Conservation (phyloP, 2,797 vertebrate species). For the Siniperca scherzeri region DNA sequence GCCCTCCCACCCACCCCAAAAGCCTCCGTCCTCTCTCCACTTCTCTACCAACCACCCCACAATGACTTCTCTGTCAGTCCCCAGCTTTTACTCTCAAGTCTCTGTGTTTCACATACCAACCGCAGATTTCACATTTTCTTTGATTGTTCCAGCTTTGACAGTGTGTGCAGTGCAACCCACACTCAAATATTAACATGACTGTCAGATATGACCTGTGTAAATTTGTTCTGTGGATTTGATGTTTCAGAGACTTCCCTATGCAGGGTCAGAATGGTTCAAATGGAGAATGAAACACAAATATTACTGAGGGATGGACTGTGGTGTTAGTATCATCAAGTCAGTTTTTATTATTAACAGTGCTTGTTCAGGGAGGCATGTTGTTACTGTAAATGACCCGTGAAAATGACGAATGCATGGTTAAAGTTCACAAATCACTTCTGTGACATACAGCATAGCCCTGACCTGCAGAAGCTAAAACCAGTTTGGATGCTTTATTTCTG, state of each 20-base stretch:
- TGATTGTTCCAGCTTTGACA: slow-evolving; percentile 27
- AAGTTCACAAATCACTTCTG: slow-evolving; percentile 54
- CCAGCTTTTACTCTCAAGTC: slow-evolving; percentile 40
- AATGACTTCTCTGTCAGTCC: slow-evolving; percentile 70
- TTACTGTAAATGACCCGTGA: slow-evolving; percentile 36
- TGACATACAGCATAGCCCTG: slow-evolving; percentile 45
- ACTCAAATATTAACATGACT: slow-evolving; percentile 22
- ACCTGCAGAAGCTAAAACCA: slow-evolving; percentile 62
- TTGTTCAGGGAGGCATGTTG: slow-evolving; percentile 20
- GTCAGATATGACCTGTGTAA: neutral
- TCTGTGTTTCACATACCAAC: slow-evolving; percentile 46
- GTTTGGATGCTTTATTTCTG: slow-evolving; percentile 55
- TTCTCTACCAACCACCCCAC: slow-evolving; percentile 51
- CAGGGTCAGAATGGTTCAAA: slow-evolving; percentile 11
- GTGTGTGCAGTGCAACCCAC: neutral
- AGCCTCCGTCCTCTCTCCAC: slow-evolving; percentile 45
- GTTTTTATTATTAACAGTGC: slow-evolving; percentile 20
- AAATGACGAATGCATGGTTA: slow-evolving; percentile 21
- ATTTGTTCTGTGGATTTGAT: slow-evolving; percentile 19
- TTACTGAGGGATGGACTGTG: slow-evolving; percentile 4
- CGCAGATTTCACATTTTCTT: slow-evolving; percentile 42
- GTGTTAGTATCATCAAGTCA: slow-evolving; percentile 17
- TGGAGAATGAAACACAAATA: slow-evolving; percentile 3
- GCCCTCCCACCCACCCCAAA: slow-evolving; percentile 47
- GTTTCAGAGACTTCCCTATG: slow-evolving; percentile 1